Evolutionary conservation across 1,140 invertebrate genomes (phyloP).

Genomic region (Bombus pascuorum): DNA sequence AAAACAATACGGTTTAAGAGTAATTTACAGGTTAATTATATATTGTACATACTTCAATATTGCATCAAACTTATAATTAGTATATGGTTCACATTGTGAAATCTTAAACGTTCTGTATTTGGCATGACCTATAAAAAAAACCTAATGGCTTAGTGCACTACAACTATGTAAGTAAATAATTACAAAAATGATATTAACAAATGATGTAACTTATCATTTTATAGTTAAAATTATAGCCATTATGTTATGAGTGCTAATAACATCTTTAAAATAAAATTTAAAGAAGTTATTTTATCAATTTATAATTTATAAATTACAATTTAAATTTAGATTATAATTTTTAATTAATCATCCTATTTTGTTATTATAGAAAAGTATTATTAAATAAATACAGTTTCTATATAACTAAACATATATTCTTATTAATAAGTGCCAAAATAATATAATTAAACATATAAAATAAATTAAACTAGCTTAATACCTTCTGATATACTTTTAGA

Average conservation of each 20-base stretch:
- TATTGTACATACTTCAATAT: slow-evolving; percentile 51
- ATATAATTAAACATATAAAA: neutral
- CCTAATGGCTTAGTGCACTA: slow-evolving; percentile 42
- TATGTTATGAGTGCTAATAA: neutral
- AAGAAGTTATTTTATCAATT: neutral
- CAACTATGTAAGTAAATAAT: slow-evolving; percentile 33
- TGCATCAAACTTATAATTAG: slow-evolving; percentile 75
- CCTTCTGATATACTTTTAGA: neutral
- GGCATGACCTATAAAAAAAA: slow-evolving; percentile 65
- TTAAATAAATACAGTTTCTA: neutral
- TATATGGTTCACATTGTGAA: slow-evolving; percentile 71
- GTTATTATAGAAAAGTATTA: neutral
- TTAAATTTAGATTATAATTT: neutral
- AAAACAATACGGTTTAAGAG: slow-evolving; percentile 1
- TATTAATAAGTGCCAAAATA: neutral
- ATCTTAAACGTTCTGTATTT: slow-evolving; percentile 64
- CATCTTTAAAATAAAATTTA: slow-evolving; percentile 11
- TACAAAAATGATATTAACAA: slow-evolving; percentile 1
- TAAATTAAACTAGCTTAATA: neutral
- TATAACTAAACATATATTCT: neutral
- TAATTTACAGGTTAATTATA: slow-evolving; percentile 47
- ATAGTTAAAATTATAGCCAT: neutral
- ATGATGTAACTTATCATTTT: neutral
- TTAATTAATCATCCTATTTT: neutral
- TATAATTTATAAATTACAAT: neutral